These are phyloP conservation scores for Acleris laterana DNA, from an alignment of 2,888 invertebrate genomes.

Conservation along the genomic window DNA sequence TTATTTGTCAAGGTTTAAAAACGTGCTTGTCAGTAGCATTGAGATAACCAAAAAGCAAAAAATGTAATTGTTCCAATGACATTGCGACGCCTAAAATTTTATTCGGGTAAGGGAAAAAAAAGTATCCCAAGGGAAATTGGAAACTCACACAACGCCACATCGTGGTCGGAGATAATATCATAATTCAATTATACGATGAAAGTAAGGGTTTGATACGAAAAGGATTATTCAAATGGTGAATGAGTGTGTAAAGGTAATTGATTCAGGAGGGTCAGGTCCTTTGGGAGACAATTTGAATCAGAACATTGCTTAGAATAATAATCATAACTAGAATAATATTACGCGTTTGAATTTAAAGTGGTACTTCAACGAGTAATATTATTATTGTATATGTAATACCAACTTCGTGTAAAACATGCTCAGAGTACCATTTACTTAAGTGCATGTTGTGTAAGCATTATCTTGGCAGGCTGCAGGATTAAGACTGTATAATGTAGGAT, in stretches of 20 bases:
- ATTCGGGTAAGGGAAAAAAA: conserved; percentile 1
- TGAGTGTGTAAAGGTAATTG: conserved; percentile 37
- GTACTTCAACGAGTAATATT: too few relatives aligned
- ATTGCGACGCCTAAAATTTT: not conserved
- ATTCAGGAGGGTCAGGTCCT: conserved; percentile 27
- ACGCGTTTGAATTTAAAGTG: not conserved
- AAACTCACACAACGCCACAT: conserved; percentile 12
- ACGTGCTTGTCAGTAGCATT: too few relatives aligned
- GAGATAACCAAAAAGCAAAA: too few relatives aligned
- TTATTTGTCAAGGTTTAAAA: too few relatives aligned
- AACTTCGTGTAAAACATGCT: too few relatives aligned
- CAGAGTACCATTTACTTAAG: too few relatives aligned
- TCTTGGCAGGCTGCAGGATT: too few relatives aligned
- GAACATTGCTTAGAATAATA: conserved; percentile 11
- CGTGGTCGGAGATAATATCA: conserved; percentile 30
- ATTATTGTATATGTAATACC: too few relatives aligned
- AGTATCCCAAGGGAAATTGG: conserved; percentile 23
- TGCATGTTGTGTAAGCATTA: too few relatives aligned
- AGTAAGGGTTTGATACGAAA: conserved; percentile 33
- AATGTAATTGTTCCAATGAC: too few relatives aligned
- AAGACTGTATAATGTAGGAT: too few relatives aligned
- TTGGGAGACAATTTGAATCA: conserved; percentile 8
- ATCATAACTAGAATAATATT: not conserved
- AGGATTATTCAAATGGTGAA: conserved; percentile 37
- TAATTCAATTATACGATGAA: conserved; percentile 34